Evolutionary conservation across 2,888 invertebrate species (phyloP).

Genomic region (Argyresthia goedartella): DNA sequence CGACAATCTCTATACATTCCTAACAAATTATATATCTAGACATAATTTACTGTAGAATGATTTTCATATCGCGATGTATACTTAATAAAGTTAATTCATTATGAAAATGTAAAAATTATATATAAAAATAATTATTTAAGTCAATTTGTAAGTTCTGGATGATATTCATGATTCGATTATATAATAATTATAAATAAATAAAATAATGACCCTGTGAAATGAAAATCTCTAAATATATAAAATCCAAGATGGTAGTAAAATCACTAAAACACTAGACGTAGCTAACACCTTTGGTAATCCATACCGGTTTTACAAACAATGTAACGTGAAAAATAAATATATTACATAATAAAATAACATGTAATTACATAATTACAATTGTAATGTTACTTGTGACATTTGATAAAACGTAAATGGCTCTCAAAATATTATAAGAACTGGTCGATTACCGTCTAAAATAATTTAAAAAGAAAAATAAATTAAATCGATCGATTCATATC

Average conservation of each 20-base stretch:
- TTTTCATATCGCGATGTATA: not conserved
- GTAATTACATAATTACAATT: constrained; percentile 29
- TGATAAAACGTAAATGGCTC: not conserved
- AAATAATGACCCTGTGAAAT: constrained; percentile 25
- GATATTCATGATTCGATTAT: not conserved
- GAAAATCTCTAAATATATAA: constrained; percentile 21
- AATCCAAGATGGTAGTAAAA: constrained; percentile 34
- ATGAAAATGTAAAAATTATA: constrained; percentile 21
- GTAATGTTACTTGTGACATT: constrained; percentile 33
- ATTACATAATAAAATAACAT: constrained; percentile 38
- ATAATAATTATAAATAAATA: not conserved
- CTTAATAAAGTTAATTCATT: not conserved
- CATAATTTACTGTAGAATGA: not conserved
- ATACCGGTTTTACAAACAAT: constrained; percentile 60
- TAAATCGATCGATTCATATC: constrained; percentile 23
- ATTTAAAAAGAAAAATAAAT: not conserved
- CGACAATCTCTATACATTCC: not conserved
- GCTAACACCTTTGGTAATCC: constrained; percentile 66
- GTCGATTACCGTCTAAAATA: constrained; percentile 17
- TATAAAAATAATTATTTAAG: constrained; percentile 32
- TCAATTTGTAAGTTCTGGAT: not conserved
- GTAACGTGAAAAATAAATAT: constrained; percentile 36
- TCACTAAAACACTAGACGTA: constrained; percentile 57
- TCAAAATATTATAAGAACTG: constrained; percentile 24
- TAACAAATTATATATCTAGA: not conserved